A percentile compares a stretch with the other conserved stretches of the same genome.
These are phyloP conservation scores for Hyperoplus lanceolatus DNA, from an alignment of 2,797 vertebrate genomes.

Conservation along the genomic window DNA sequence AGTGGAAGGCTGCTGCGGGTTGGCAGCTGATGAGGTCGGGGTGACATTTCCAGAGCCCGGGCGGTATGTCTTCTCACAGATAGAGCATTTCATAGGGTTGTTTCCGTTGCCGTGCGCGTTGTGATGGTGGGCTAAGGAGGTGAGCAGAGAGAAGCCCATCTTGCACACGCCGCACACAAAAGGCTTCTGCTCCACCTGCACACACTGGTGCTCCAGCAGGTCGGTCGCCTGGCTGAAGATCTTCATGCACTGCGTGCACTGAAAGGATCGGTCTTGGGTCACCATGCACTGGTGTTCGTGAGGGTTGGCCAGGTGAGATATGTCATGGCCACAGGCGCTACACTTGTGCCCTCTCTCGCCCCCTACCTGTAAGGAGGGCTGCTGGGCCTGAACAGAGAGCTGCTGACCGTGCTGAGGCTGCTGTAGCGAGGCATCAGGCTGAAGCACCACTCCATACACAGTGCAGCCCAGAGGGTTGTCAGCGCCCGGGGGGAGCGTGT, in stretches of 20 bases:
- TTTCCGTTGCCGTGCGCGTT: constrained; percentile 90
- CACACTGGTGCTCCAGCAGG: constrained; percentile 95
- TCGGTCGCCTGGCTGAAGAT: constrained; percentile 98
- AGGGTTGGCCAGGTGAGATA: constrained; percentile 93
- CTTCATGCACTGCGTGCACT: constrained; percentile 98
- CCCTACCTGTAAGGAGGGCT: constrained; percentile 84
- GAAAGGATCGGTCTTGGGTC: constrained; percentile 95
- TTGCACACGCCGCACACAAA: constrained; percentile 97
- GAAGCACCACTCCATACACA: constrained; percentile 95
- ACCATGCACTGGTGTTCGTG: constrained; percentile 97
- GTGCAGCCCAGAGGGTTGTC: constrained; percentile 94
- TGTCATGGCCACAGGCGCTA: constrained; percentile 93
- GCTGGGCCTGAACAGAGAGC: constrained; percentile 82
- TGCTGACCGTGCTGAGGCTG: constrained; percentile 85
- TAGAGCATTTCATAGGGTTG: constrained; percentile 95
- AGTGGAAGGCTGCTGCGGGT: constrained; percentile 85
- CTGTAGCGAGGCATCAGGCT: constrained; percentile 88
- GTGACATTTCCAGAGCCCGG: constrained; percentile 85
- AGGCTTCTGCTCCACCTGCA: constrained; percentile 97
- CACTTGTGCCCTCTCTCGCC: constrained; percentile 93
- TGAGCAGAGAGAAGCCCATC: constrained; percentile 98
- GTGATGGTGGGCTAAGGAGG: constrained; percentile 95
- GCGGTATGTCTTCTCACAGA: constrained; percentile 97
- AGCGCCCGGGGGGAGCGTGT: constrained; percentile 88
- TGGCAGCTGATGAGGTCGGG: constrained; percentile 83